phyloP scores from a whole-genome alignment of 2,797 vertebrate genomes.

The Glyptemys insculpta region DNA sequence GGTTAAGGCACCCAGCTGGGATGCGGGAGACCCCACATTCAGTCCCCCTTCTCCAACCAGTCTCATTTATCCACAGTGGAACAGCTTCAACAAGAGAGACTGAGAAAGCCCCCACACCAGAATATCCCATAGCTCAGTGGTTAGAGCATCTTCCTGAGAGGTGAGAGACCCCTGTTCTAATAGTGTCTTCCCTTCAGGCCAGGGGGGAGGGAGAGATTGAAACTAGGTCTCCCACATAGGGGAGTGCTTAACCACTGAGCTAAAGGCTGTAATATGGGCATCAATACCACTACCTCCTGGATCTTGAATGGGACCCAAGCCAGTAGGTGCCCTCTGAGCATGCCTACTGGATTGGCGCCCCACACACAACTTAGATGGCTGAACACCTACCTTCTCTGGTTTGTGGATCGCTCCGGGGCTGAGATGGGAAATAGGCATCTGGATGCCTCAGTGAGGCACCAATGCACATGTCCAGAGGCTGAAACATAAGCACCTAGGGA shows the following conservation, averaged over 20 bases:
- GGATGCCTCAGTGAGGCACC: not conserved
- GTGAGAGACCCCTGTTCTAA: too few relatives aligned
- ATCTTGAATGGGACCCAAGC: not conserved
- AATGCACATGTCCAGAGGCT: not conserved
- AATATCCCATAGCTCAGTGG: too few relatives aligned
- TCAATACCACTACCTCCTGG: not conserved
- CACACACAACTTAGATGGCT: not conserved
- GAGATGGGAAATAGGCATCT: not conserved
- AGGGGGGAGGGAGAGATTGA: too few relatives aligned
- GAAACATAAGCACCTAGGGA: not conserved
- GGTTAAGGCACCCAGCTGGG: too few relatives aligned
- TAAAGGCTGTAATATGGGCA: not conserved
- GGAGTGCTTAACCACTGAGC: not conserved
- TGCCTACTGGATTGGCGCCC: not conserved
- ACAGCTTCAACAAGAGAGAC: too few relatives aligned
- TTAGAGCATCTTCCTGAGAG: too few relatives aligned
- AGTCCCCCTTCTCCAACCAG: too few relatives aligned
- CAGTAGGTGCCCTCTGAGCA: not conserved
- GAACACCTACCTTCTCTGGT: not conserved
- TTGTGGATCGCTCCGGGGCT: not conserved
- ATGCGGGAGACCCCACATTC: too few relatives aligned
- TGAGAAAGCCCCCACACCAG: too few relatives aligned
- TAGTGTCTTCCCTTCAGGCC: too few relatives aligned
- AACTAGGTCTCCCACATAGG: not conserved
- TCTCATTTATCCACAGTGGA: too few relatives aligned